Conservation (phyloP, 2,797 vertebrate genomes). For the Australoheros facetus region DNA sequence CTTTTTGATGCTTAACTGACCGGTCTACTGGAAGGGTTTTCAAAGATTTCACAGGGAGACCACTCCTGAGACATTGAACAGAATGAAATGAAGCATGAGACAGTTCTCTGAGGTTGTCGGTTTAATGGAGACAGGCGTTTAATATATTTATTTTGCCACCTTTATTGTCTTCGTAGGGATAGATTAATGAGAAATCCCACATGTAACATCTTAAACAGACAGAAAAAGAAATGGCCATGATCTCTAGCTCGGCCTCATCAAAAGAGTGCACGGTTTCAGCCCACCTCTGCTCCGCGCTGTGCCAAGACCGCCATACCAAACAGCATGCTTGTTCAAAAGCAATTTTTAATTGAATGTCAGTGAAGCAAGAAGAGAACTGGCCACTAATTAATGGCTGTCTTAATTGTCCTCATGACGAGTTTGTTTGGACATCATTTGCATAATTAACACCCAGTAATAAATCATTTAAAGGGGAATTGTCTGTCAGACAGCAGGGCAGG, state of each 20-base stretch:
- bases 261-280: constrained; percentile 85
- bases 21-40: constrained; percentile 67
- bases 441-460: constrained; percentile 99
- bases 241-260: constrained; percentile 79
- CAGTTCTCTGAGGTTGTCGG: constrained; percentile 59
- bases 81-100: constrained; percentile 70
- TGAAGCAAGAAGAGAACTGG: constrained; percentile 94
- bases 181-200: constrained; percentile 69
- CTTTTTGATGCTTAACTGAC: constrained; percentile 70
- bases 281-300: constrained; percentile 68
- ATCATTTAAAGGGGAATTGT: constrained; percentile 99
- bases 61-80: constrained; percentile 66
- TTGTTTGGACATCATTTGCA: constrained; percentile 99
- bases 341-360: constrained; percentile 99
- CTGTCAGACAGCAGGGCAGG: constrained; percentile 80
- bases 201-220: constrained; percentile 82
- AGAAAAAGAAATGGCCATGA: constrained; percentile 61
- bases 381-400: constrained; percentile 99
- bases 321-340: constrained; percentile 95
- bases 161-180: constrained; percentile 60
- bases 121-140: constrained; percentile 71
- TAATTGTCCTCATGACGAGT: constrained; percentile 99
- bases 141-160: constrained; percentile 71
- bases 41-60: constrained; percentile 67
- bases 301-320: constrained; percentile 82